Percentiles rank a stretch among this genome's conserved stretches.
Evolutionary conservation across 2,888 invertebrate species (phyloP).

Genomic region (Rhodophaea formosa): DNA sequence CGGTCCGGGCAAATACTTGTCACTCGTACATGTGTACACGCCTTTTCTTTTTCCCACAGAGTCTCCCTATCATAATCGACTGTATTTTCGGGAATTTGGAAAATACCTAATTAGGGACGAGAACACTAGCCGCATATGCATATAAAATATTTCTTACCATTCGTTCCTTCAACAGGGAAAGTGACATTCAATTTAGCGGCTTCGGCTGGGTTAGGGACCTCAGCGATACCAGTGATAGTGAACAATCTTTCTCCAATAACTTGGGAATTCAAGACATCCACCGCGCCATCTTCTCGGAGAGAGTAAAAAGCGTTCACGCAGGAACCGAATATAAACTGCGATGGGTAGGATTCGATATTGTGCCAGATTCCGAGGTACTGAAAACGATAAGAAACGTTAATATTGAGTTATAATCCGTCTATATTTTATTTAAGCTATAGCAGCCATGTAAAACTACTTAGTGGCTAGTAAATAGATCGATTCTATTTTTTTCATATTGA

Average conservation of each 20-base stretch:
- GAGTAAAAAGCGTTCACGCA: constrained; percentile 58
- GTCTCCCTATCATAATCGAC: too few species aligned
- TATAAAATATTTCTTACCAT: constrained; percentile 49
- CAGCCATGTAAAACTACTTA: too few species aligned
- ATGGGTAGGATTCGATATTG: constrained; percentile 56
- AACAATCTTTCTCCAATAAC: constrained; percentile 68
- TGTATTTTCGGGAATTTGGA: too few species aligned
- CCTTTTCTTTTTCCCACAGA: too few species aligned
- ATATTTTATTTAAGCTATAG: too few species aligned
- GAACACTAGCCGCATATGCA: too few species aligned
- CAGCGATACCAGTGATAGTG: constrained; percentile 76
- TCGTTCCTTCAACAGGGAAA: constrained; percentile 75
- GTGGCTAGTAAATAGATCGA: too few species aligned
- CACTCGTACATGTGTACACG: too few species aligned
- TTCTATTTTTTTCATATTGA: too few species aligned
- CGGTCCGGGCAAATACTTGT: too few species aligned
- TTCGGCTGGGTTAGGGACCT: constrained; percentile 51
- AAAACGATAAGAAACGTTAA: constrained; percentile 21
- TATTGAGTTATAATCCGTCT: too few species aligned
- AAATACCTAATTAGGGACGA: too few species aligned
- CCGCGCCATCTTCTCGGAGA: constrained; percentile 37
- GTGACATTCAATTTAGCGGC: constrained; percentile 78
- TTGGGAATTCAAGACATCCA: constrained; percentile 56
- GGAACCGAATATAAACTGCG: constrained; percentile 48
- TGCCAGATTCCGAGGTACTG: constrained; percentile 63